A percentile compares a stretch with the other conserved stretches of the same genome.
phyloP scores from a whole-genome alignment of 2,888 invertebrate genomes.

The Itoplectis maculator region DNA sequence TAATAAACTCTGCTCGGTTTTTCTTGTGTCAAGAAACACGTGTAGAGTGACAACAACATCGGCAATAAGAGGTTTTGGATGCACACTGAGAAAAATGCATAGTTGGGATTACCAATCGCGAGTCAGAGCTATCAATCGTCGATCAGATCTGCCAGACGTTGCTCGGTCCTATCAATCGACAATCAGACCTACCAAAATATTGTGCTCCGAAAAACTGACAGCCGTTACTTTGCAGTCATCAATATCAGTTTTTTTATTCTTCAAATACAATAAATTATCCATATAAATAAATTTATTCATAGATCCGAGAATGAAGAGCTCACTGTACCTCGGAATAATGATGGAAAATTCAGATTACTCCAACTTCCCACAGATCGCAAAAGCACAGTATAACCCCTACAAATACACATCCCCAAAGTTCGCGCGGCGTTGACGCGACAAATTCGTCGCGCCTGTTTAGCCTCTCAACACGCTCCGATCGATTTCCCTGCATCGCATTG shows the following conservation, averaged over 20 bases:
- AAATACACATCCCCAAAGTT: background rate
- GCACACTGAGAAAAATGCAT: no score
- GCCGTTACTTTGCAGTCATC: no score
- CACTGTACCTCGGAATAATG: background rate
- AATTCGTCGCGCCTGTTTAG: conserved; percentile 67
- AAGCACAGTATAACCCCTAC: background rate
- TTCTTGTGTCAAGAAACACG: background rate
- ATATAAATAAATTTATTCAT: no score
- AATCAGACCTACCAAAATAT: no score
- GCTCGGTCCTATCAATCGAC: no score
- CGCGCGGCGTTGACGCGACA: conserved; percentile 48
- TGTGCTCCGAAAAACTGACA: no score
- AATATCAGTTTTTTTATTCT: no score
- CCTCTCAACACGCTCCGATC: conserved; percentile 51
- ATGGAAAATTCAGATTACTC: background rate
- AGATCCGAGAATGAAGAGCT: background rate
- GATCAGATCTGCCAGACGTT: no score
- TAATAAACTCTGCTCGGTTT: background rate
- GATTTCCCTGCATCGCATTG: conserved; percentile 15
- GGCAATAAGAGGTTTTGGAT: no score
- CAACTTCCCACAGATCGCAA: conserved; percentile 34
- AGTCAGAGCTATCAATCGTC: no score
- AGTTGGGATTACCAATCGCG: no score
- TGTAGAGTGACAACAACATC: background rate
- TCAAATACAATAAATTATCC: no score